phyloP scores from a whole-genome alignment of 2,113 vertebrate species.

The Butorides virescens region DNA sequence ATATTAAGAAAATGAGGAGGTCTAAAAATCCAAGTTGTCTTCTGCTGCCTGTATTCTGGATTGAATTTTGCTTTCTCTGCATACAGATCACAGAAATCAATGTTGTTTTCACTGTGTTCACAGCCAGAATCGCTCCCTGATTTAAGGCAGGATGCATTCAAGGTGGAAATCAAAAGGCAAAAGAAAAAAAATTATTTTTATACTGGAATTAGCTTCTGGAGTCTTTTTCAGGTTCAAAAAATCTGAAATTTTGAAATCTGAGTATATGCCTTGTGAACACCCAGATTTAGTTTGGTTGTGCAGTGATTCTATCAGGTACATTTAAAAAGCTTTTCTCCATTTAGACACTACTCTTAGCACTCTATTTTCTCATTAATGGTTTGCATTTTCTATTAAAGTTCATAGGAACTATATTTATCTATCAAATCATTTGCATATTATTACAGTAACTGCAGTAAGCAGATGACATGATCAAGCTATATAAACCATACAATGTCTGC shows the following conservation, averaged over 20 bases:
- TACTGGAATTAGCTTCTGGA: background rate
- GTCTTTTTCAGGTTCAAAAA: background rate
- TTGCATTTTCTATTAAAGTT: background rate
- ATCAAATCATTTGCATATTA: background rate
- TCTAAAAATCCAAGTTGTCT: background rate
- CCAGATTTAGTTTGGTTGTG: background rate
- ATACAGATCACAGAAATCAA: background rate
- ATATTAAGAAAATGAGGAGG: background rate
- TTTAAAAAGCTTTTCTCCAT: background rate
- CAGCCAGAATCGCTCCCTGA: background rate
- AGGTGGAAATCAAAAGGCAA: background rate
- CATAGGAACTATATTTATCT: background rate
- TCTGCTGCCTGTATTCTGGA: background rate
- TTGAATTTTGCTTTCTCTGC: background rate
- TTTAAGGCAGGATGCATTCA: background rate
- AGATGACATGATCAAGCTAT: background rate
- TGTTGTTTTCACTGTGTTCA: background rate
- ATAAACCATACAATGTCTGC: background rate
- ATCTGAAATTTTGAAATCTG: background rate
- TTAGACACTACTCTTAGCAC: background rate
- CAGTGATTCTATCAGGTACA: background rate
- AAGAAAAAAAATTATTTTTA: background rate
- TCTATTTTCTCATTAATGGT: background rate
- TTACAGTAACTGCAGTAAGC: background rate
- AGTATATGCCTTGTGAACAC: background rate